These are phyloP conservation scores for Neodon shergylaensis DNA, from an alignment of 2,113 vertebrate genomes.

Conservation along the genomic window DNA sequence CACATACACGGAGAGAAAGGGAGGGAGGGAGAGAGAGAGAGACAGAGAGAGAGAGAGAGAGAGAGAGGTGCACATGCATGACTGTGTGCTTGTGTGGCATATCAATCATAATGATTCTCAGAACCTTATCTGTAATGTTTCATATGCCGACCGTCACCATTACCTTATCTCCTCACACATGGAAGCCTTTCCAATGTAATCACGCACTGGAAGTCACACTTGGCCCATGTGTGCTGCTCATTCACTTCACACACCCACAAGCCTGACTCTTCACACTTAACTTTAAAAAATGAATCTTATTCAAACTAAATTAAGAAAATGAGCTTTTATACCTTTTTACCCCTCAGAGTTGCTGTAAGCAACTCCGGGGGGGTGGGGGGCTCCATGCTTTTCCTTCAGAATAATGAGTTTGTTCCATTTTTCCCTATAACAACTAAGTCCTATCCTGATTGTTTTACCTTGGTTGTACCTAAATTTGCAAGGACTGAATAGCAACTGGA, in stretches of 20 bases:
- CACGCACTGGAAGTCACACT: not conserved
- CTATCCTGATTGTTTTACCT: constrained; percentile 54
- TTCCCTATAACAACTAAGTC: not conserved
- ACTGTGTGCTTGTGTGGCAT: not conserved
- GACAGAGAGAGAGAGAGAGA: no score
- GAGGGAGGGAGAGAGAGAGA: no score
- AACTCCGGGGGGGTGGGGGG: not conserved
- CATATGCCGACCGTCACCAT: not conserved
- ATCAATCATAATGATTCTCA: constrained; percentile 15
- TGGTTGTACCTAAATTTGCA: constrained; percentile 71
- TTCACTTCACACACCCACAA: constrained; percentile 45
- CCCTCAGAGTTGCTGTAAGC: not conserved
- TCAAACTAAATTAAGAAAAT: constrained; percentile 18
- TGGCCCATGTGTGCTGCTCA: not conserved
- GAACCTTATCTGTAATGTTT: constrained; percentile 1
- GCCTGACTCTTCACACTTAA: constrained; percentile 44
- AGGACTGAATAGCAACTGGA: constrained; percentile 78
- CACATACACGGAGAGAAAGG: not conserved
- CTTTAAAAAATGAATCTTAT: not conserved
- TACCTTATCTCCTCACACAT: not conserved
- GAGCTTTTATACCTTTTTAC: not conserved
- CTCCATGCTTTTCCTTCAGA: not conserved
- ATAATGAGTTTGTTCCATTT: not conserved
- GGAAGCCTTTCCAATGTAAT: not conserved
- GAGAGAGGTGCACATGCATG: no score